These are phyloP conservation scores for Nannospalax galili DNA, from an alignment of 2,113 vertebrate species.

Conservation along the genomic window DNA sequence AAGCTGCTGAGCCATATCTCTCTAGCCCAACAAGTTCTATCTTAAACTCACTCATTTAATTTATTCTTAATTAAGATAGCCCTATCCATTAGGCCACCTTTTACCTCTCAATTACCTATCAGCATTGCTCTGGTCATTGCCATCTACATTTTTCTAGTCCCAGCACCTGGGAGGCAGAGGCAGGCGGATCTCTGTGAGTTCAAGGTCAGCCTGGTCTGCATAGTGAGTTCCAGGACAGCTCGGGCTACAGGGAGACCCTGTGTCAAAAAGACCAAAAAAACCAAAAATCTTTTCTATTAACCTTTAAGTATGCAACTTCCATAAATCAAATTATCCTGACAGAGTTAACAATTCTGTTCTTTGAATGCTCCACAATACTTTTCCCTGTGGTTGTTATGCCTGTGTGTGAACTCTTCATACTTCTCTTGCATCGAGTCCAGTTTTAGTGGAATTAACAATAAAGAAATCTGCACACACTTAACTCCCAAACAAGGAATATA, in stretches of 20 bases:
- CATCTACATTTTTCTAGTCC: constrained; percentile 11
- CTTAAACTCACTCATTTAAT: neutral
- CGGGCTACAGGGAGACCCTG: too few species aligned
- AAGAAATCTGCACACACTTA: neutral
- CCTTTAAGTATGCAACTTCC: neutral
- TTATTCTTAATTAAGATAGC: neutral
- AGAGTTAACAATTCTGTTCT: neutral
- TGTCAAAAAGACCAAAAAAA: too few species aligned
- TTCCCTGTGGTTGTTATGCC: neutral
- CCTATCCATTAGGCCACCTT: neutral
- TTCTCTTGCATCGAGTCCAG: neutral
- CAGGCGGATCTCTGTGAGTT: too few species aligned
- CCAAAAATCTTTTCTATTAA: too few species aligned
- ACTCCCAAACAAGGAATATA: neutral
- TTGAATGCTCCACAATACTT: neutral
- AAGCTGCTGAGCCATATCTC: too few species aligned
- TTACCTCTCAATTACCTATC: neutral
- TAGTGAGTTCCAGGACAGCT: too few species aligned
- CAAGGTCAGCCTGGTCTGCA: too few species aligned
- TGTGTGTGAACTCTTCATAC: neutral
- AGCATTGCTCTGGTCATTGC: neutral
- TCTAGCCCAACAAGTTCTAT: neutral
- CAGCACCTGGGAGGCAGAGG: too few species aligned
- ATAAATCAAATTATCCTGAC: neutral
- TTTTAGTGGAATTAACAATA: neutral